Evolutionary conservation across 2,888 invertebrate genomes (phyloP).

Genomic region (Allolobophora icterica): DNA sequence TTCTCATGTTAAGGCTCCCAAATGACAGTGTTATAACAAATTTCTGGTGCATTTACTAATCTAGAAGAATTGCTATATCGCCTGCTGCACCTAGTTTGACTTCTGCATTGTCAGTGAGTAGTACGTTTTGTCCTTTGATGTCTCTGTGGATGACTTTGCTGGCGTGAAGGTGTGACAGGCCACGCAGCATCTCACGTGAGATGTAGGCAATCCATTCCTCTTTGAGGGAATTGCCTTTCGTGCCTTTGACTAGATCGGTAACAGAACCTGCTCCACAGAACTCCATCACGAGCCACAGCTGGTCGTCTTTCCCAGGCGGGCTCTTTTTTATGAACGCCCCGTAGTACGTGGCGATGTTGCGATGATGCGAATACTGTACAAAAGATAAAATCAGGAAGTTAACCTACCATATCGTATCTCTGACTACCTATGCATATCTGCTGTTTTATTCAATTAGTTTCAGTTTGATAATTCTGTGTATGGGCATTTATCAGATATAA

Average conservation of each 20-base stretch:
- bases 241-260: conserved; percentile 94
- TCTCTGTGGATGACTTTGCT: conserved; percentile 84
- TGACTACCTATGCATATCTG: neutral
- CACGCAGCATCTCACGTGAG: conserved; percentile 78
- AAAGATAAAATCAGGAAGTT: neutral
- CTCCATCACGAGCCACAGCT: conserved; percentile 97
- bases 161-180: conserved; percentile 49
- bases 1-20: neutral
- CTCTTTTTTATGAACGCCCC: conserved; percentile 99
- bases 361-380: conserved; percentile 72
- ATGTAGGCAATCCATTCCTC: conserved; percentile 99
- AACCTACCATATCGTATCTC: neutral
- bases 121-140: conserved; percentile 95
- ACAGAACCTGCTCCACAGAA: conserved; percentile 99
- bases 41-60: neutral
- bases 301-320: conserved; percentile 96
- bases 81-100: conserved; percentile 84
- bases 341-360: conserved; percentile 99
- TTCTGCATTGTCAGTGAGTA: conserved; percentile 98
- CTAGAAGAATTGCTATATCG: neutral
- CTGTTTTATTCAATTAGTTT: neutral
- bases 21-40: no score
- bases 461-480: neutral
- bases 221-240: conserved; percentile 94
- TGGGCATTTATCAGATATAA: no score